Evolutionary conservation across 2,797 vertebrate species (phyloP), one percentile per base, ranked within the genome.

Genomic region (Anguilla marmorata): DNA sequence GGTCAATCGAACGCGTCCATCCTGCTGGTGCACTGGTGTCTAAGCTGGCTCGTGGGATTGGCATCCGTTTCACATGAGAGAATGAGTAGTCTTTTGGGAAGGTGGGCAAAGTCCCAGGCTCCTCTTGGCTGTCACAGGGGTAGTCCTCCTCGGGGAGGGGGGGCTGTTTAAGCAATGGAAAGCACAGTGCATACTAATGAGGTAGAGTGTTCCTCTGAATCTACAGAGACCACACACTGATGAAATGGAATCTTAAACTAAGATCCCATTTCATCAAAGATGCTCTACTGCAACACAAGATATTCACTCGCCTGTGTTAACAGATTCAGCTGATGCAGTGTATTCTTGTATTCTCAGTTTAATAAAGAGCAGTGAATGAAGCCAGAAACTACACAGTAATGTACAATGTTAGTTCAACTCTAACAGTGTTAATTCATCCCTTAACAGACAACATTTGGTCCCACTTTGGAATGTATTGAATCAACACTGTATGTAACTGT

Each of bases 81-180:
- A 95, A 88, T 54, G 87, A 86, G 92, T 92, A 96, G 69, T 96
- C 94, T 30, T 93, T 93, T 5, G 91, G 91, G 5, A 92, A 87
- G 3, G 89, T 85, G 0, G 91, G 87, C 0, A 79, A 2, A 7
- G 91, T 85, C 0, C 60, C 33, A 6, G 50, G 2, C 1, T 93
- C 93, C 6, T 90, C 90, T 7, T 91, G 85, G 72, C 69, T 48
- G 85, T 93, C 95, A 0, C 94, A 90, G 0, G 95, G 96, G 90
- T 97, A 98, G 92, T 98, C 98, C 88, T 98, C 97, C 88, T 96
- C 96, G 0, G 98, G 98, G 14, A 98, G 96, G 0, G 98, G 97
- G 1, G 97, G 98, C 98, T 99, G 93, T 12, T 83, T 76, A 80
- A 56, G 66, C 21, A 50, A 24, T 2, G 2, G 11, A 85, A 83